These are phyloP conservation scores for Barbus barbus DNA, from an alignment of 2,113 vertebrate genomes.

Conservation along the genomic window DNA sequence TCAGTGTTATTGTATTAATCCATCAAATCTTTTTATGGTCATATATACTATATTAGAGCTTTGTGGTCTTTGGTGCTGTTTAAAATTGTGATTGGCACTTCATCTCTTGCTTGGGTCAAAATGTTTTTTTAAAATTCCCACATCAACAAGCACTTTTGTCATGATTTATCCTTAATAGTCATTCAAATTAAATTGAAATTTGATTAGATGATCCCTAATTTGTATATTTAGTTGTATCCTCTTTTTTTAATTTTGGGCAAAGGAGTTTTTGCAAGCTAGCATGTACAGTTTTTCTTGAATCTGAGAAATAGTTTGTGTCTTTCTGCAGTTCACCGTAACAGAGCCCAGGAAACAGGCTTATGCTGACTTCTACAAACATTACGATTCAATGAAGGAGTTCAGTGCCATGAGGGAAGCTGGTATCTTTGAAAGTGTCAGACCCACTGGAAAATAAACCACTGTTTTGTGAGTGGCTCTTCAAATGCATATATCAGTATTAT, in stretches of 20 bases:
- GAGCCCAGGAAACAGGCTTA: slow-evolving; percentile 89
- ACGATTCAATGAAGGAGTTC: slow-evolving; percentile 87
- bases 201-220: background rate
- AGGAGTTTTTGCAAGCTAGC: background rate
- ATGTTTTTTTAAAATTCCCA: background rate
- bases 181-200: background rate
- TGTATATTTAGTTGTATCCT: background rate
- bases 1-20: slow-evolving; percentile 55
- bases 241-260: background rate
- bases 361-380: slow-evolving; percentile 88
- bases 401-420: slow-evolving; percentile 88
- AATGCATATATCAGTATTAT: background rate
- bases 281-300: background rate
- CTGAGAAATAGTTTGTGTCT: background rate
- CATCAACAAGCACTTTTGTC: background rate
- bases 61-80: background rate
- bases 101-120: background rate
- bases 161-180: background rate
- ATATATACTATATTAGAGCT: background rate
- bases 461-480: slow-evolving; percentile 54
- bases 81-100: background rate
- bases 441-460: slow-evolving; percentile 69
- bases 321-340: slow-evolving; percentile 76
- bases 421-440: slow-evolving; percentile 81
- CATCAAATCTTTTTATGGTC: background rate